These are phyloP conservation scores for Psilopsiagon aymara DNA, from an alignment of 2,113 vertebrate genomes.

Conservation along the genomic window DNA sequence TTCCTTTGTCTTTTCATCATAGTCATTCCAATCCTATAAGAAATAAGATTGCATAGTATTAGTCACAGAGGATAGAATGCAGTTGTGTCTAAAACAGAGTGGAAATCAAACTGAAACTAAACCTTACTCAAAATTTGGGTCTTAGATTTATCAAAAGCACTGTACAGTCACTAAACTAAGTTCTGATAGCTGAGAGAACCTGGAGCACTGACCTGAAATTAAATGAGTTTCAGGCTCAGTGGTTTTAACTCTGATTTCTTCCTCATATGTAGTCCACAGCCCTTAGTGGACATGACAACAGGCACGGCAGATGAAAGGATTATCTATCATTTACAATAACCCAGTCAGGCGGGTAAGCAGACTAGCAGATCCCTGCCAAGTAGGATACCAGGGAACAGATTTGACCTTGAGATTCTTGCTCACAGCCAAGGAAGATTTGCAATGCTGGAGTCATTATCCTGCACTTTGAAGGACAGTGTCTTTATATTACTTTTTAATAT, in stretches of 20 bases:
- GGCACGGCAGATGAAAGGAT: slow-evolving; percentile 39
- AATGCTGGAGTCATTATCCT: background rate
- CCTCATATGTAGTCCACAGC: background rate
- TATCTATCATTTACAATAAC: slow-evolving; percentile 46
- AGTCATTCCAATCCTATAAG: slow-evolving; percentile 95
- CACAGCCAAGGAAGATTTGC: slow-evolving; percentile 30
- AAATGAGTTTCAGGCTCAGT: background rate
- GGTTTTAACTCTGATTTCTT: background rate
- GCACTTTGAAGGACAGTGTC: background rate
- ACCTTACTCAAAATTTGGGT: background rate
- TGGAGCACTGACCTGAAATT: background rate
- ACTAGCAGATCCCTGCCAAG: slow-evolving; percentile 57
- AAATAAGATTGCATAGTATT: slow-evolving; percentile 22
- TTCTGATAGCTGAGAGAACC: background rate
- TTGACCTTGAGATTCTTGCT: slow-evolving; percentile 57
- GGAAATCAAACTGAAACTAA: background rate
- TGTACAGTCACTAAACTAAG: background rate
- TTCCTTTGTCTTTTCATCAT: slow-evolving; percentile 90
- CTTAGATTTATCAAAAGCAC: background rate
- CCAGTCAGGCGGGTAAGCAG: slow-evolving; percentile 24
- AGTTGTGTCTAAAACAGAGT: background rate
- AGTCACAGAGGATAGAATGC: background rate
- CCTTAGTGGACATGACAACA: background rate
- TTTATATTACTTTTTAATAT: background rate
- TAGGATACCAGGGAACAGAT: slow-evolving; percentile 53